Conservation (phyloP, 2,888 invertebrate genomes). For the Eristalis arbustorum region DNA sequence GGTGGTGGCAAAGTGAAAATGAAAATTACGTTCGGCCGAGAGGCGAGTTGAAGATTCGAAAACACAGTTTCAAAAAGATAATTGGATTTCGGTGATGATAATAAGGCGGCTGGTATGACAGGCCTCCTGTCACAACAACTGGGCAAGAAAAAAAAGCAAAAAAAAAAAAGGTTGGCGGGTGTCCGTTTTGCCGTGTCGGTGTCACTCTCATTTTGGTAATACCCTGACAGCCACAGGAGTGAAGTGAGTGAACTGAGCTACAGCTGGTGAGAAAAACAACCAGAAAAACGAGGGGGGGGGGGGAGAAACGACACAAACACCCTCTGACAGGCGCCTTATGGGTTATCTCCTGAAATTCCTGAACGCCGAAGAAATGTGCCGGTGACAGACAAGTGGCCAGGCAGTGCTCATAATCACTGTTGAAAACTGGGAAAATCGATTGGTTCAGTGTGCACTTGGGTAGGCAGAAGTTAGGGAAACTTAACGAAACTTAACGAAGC, state of each 20-base stretch:
- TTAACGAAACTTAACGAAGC: too few relatives aligned
- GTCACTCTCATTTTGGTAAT: background rate
- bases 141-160: too few relatives aligned
- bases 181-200: background rate
- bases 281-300: too few relatives aligned
- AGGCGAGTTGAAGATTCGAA: background rate
- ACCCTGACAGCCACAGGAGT: background rate
- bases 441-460: too few relatives aligned
- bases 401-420: too few relatives aligned
- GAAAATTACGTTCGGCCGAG: too few relatives aligned
- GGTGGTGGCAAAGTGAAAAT: too few relatives aligned
- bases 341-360: too few relatives aligned
- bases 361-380: too few relatives aligned
- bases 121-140: background rate
- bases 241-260: background rate
- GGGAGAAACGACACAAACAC: background rate
- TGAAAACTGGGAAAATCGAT: too few relatives aligned
- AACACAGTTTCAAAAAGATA: conserved; percentile 8
- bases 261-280: background rate
- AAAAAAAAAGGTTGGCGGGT: background rate
- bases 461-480: too few relatives aligned
- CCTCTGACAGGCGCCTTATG: background rate
- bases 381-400: too few relatives aligned
- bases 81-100: conserved; percentile 13
- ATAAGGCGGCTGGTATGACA: conserved; percentile 2